Conservation (phyloP, 2,113 vertebrate species). For the Strigops habroptila region DNA sequence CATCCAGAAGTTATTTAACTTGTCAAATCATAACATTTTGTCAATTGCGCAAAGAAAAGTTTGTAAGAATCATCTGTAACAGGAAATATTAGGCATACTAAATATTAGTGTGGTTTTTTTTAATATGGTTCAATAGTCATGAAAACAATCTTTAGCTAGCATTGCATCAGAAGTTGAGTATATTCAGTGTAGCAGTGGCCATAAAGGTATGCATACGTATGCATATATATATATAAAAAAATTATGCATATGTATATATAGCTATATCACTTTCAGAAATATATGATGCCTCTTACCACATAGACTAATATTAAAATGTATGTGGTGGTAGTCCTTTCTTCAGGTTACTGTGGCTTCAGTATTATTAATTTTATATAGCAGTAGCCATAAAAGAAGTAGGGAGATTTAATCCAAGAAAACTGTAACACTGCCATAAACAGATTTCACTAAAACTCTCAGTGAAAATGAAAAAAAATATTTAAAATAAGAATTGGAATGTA, state of each 20-base stretch:
- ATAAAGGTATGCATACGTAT: neutral
- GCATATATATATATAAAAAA: neutral
- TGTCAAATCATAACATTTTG: neutral
- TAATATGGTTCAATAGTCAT: neutral
- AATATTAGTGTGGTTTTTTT: rapidly evolving
- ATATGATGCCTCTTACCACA: neutral
- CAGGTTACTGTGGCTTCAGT: neutral
- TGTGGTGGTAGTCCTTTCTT: neutral
- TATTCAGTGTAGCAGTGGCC: neutral
- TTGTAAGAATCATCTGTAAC: neutral
- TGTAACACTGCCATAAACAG: neutral
- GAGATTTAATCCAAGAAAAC: neutral
- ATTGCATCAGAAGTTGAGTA: neutral
- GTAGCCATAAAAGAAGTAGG: neutral
- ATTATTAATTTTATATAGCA: neutral
- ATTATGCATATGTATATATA: neutral
- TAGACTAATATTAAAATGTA: neutral
- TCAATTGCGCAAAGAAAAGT: neutral
- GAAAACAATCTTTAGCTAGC: neutral
- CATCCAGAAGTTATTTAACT: neutral
- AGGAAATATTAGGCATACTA: neutral
- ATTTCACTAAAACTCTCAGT: neutral
- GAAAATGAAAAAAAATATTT: neutral
- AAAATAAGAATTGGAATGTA: neutral
- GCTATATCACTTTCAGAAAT: neutral